Evolutionary conservation across 1,140 invertebrate species (phyloP), one percentile per base, ranked within the genome.

Genomic region (Potamilus streckersoni): DNA sequence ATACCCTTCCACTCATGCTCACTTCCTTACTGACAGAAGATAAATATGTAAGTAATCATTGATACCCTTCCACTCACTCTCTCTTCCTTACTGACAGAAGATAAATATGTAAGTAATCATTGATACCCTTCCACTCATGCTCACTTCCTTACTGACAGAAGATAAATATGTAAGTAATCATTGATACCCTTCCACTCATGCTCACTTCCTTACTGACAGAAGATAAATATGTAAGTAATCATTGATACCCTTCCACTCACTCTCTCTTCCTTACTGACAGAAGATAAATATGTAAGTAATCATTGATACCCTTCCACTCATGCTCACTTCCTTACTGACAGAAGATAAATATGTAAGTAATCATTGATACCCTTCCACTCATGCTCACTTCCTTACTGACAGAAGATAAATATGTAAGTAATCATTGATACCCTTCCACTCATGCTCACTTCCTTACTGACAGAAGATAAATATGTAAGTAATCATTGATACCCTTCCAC

Each of bases 61-160:
- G n/a, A n/a, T 16, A 67, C 38, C 38, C 38, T 38, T 38, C 38
- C 38, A 6, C 38, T 38, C 38, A 38, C 2, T 1, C 38, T 38
- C 38, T 2, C 38, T 38, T 38, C 4, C 23, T 23, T 23, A 23
- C 0, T 23, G 23, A 0, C 93, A 58, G 94, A 94, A 81, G 93
- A 95, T 82, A 94, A 94, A 82, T 93, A 95, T 91, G 95, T 96
- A 91, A 93, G 94, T 93, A 69, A n/a, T n/a, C n/a, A n/a, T n/a
- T n/a, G n/a, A n/a, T 16, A 67, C 38, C 38, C 38, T 38, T 38
- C 38, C 38, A 6, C 38, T 38, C 38, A 38, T 8, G 4, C 38
- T 38, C 38, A 38, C 38, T 38, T 38, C 4, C 23, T 23, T 23
- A 23, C 0, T 23, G 23, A 0, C 93, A 58, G 94, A 94, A 81